These are phyloP conservation scores for Lepus timidus DNA, from an alignment of 2,113 vertebrate genomes.

Conservation along the genomic window DNA sequence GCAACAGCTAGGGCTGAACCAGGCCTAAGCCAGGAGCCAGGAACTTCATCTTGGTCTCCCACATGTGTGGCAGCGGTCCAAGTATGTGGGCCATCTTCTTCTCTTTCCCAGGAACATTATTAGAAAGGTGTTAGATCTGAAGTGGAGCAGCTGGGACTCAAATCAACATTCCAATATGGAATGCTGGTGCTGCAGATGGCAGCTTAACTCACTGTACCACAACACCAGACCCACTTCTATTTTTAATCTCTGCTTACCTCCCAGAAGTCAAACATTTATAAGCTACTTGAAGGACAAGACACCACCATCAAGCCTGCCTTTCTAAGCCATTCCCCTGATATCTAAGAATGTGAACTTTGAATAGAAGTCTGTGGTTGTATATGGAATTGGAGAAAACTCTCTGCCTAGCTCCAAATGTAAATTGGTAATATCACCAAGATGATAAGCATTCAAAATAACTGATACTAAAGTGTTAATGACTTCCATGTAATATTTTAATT, in stretches of 20 bases:
- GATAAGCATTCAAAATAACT: constrained; percentile 22
- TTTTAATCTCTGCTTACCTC: constrained; percentile 31
- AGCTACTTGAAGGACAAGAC: not conserved
- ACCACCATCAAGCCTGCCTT: not conserved
- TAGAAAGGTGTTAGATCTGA: no score
- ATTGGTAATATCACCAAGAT: not conserved
- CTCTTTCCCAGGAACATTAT: no score
- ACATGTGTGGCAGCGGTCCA: no score
- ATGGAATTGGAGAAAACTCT: not conserved
- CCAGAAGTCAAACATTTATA: not conserved
- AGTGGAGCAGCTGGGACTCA: no score
- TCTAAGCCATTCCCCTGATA: not conserved
- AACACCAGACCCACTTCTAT: no score
- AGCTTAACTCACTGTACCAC: no score
- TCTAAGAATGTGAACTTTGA: not conserved
- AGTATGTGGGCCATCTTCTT: no score
- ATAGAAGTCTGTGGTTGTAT: not conserved
- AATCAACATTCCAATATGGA: no score
- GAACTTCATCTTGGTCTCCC: no score
- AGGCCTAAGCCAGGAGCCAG: no score
- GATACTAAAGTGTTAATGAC: constrained; percentile 54
- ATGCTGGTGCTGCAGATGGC: no score
- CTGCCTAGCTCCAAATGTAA: not conserved
- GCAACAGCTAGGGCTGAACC: no score
- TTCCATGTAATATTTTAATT: not conserved